phyloP scores from a whole-genome alignment of 2,888 invertebrate species.

The Zygaena filipendulae region DNA sequence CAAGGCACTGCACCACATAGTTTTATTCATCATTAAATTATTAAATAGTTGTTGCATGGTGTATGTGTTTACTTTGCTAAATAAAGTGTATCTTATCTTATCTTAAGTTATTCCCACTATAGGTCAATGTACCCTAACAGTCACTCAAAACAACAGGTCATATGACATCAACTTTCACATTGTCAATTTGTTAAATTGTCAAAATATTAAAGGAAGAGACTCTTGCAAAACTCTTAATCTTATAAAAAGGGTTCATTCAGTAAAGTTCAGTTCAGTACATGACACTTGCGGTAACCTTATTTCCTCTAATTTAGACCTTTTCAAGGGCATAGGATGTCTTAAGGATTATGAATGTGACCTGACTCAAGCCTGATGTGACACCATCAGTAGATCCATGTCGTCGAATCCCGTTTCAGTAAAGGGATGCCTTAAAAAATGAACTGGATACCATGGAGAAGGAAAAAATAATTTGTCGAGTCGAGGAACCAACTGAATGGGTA shows the following conservation, averaged over 20 bases:
- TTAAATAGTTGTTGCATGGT: too few species aligned
- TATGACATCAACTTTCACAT: neutral
- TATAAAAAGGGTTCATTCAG: neutral
- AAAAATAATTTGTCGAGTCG: slow-evolving; percentile 10
- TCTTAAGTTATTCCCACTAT: neutral
- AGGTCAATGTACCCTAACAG: neutral
- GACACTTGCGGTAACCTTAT: neutral
- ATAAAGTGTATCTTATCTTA: too few species aligned
- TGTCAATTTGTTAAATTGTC: neutral
- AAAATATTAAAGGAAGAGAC: neutral
- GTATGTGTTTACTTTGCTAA: too few species aligned
- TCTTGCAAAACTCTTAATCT: neutral
- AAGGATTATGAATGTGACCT: slow-evolving; percentile 1
- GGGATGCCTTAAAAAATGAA: slow-evolving; percentile 10
- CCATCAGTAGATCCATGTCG: slow-evolving; percentile 10
- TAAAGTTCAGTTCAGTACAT: neutral
- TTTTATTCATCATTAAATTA: too few species aligned
- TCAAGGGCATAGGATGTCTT: neutral
- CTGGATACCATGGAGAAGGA: slow-evolving; percentile 8
- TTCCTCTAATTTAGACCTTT: neutral
- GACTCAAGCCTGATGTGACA: slow-evolving; percentile 5
- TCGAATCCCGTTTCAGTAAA: slow-evolving; percentile 9
- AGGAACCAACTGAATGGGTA: slow-evolving; percentile 16
- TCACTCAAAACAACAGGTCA: neutral
- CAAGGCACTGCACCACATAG: too few species aligned